These are phyloP conservation scores for Dryococelus australis DNA, from an alignment of 2,888 invertebrate species.

Conservation along the genomic window DNA sequence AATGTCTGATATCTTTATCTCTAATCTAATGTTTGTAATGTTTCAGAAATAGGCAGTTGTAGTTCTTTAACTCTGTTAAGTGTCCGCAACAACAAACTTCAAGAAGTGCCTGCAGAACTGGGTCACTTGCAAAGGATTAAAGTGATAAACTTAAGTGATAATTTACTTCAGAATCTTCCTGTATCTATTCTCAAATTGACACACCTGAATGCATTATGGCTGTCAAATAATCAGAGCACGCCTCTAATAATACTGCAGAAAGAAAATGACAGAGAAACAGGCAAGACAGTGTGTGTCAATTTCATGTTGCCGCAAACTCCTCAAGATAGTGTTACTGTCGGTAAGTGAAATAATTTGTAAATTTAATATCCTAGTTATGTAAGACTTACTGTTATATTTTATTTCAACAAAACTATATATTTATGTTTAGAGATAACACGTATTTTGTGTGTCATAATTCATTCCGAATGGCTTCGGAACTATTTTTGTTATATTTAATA, in stretches of 20 bases:
- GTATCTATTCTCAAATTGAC: slow-evolving; percentile 86
- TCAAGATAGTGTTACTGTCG: slow-evolving; percentile 35
- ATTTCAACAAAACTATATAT: no score
- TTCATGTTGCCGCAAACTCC: slow-evolving; percentile 88
- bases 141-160: slow-evolving; percentile 89
- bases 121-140: slow-evolving; percentile 84
- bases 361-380: background rate
- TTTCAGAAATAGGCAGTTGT: slow-evolving; percentile 85
- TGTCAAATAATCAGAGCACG: slow-evolving; percentile 93
- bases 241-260: slow-evolving; percentile 91
- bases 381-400: background rate
- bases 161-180: slow-evolving; percentile 82
- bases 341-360: background rate
- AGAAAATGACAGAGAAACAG: slow-evolving; percentile 79
- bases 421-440: no score
- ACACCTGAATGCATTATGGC: slow-evolving; percentile 86
- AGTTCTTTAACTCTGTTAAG: slow-evolving; percentile 82
- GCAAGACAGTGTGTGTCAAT: slow-evolving; percentile 76
- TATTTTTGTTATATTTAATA: no score
- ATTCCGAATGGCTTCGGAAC: no score
- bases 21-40: slow-evolving; percentile 40
- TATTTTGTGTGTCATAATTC: no score
- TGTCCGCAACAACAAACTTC: slow-evolving; percentile 81
- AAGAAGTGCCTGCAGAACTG: slow-evolving; percentile 85
- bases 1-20: no score